Conservation (phyloP, 1,140 invertebrate species). For the Sitodiplosis mosellana region DNA sequence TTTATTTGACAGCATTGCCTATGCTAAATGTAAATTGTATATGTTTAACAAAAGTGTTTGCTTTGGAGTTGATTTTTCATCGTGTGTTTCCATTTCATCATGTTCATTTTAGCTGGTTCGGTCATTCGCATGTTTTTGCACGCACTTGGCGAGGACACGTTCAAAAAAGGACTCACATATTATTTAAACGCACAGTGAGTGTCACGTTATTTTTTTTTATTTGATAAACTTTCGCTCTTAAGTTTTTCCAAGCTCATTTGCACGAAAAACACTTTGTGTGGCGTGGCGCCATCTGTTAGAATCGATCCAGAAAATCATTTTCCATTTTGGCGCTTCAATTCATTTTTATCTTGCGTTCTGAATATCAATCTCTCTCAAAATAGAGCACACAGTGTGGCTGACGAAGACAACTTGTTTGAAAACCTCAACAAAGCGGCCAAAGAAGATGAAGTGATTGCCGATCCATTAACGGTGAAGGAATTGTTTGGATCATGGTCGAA, state of each 20-base stretch:
- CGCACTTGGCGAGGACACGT: not conserved
- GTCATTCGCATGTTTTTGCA: constrained; percentile 2
- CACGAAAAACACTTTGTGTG: not conserved
- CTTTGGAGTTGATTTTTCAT: constrained; percentile 37
- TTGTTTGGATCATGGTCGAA: no score
- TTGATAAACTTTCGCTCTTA: not conserved
- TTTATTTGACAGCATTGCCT: no score
- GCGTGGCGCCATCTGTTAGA: not conserved
- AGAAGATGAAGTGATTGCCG: no score
- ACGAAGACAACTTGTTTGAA: not conserved
- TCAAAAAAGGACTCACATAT: not conserved
- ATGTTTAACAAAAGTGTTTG: no score
- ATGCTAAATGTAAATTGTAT: no score
- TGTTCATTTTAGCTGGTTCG: constrained; percentile 33
- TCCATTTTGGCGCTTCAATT: constrained; percentile 38
- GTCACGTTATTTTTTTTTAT: not conserved
- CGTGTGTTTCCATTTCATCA: constrained; percentile 61
- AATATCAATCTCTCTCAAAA: not conserved
- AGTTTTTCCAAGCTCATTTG: not conserved
- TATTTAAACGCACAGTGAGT: not conserved
- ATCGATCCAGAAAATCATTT: constrained; percentile 15
- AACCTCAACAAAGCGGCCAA: not conserved
- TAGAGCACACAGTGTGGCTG: not conserved
- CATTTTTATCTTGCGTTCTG: constrained; percentile 29
- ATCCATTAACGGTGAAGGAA: no score